phyloP scores from a whole-genome alignment of 2,113 vertebrate genomes.

The Recurvirostra avosetta region DNA sequence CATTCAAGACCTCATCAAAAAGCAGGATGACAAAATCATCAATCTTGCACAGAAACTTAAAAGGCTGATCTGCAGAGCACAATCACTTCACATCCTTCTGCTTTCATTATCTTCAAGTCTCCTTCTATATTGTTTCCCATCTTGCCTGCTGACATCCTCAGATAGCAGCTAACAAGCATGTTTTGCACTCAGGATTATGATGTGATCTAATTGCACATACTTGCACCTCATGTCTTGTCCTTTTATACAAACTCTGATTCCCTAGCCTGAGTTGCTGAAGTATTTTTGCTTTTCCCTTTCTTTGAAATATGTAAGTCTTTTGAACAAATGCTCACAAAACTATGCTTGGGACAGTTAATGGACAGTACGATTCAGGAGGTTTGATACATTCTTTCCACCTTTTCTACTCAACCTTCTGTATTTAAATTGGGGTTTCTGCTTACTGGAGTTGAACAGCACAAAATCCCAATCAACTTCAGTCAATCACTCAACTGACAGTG shows the following conservation, averaged over 20 bases:
- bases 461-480: not conserved
- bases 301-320: not conserved
- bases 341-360: not conserved
- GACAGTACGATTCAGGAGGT: not conserved
- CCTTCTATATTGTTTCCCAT: constrained; percentile 30
- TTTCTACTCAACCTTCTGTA: not conserved
- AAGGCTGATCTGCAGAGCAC: constrained; percentile 46
- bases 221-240: not conserved
- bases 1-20: constrained; percentile 65
- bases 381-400: not conserved
- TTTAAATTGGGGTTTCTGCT: not conserved
- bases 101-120: constrained; percentile 41
- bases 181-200: not conserved
- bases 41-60: constrained; percentile 56
- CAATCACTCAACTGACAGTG: not conserved
- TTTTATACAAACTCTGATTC: constrained; percentile 24
- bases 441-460: not conserved
- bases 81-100: constrained; percentile 58
- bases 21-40: constrained; percentile 43
- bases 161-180: constrained; percentile 23
- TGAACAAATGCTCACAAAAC: not conserved
- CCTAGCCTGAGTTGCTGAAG: not conserved
- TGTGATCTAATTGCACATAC: constrained; percentile 22
- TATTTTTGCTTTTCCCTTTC: not conserved
- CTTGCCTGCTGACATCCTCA: not conserved